A percentile compares a stretch with the other conserved stretches of the same genome.
These are phyloP conservation scores for Sesamia inferens DNA, from an alignment of 2,888 invertebrate species.

Conservation along the genomic window DNA sequence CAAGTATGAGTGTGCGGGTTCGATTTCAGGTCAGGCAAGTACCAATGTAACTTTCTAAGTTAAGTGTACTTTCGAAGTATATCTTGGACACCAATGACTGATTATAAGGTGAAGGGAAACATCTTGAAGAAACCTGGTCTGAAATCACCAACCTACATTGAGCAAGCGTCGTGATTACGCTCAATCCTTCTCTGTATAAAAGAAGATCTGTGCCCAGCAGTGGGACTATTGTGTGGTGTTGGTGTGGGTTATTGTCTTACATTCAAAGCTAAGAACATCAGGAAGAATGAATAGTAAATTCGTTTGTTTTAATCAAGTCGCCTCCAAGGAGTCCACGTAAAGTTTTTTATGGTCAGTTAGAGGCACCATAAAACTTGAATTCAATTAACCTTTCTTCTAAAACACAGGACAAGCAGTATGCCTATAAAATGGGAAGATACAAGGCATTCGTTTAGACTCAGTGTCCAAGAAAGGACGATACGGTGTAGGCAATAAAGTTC, in stretches of 20 bases:
- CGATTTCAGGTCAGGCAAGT: too few species aligned
- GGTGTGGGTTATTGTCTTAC: slow-evolving; percentile 49
- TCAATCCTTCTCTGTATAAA: too few species aligned
- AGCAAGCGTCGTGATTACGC: too few species aligned
- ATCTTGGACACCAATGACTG: too few species aligned
- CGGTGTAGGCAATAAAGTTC: slow-evolving; percentile 57
- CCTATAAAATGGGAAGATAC: slow-evolving; percentile 70
- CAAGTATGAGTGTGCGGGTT: too few species aligned
- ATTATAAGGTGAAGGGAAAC: too few species aligned
- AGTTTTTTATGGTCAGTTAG: slow-evolving; percentile 65
- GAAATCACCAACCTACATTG: too few species aligned
- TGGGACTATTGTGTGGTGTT: too few species aligned
- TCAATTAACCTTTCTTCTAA: slow-evolving; percentile 71
- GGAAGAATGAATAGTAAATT: slow-evolving; percentile 53
- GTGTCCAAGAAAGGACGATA: slow-evolving; percentile 62
- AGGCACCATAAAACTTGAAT: slow-evolving; percentile 70
- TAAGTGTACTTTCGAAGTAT: too few species aligned
- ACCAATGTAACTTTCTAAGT: too few species aligned
- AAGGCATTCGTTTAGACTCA: slow-evolving; percentile 67
- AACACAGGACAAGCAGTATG: slow-evolving; percentile 61
- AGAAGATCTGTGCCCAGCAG: too few species aligned
- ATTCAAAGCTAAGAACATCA: slow-evolving; percentile 48
- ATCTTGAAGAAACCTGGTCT: too few species aligned
- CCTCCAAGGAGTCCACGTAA: slow-evolving; percentile 49
- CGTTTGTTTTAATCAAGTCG: slow-evolving; percentile 62